These are phyloP conservation scores for Drosophila sulfurigaster DNA, from an alignment of 1,140 invertebrate species.

Conservation along the genomic window DNA sequence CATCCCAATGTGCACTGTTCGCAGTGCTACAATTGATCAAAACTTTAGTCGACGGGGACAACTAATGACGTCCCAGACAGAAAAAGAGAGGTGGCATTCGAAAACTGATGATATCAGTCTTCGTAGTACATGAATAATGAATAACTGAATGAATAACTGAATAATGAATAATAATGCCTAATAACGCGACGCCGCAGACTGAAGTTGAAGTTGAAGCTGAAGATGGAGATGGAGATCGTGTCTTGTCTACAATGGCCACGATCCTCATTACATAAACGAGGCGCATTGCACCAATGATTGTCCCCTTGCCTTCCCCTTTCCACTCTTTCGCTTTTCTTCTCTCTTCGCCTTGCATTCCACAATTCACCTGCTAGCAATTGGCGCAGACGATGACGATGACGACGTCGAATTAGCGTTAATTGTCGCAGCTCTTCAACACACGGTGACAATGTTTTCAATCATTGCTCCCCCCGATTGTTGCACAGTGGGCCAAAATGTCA, in stretches of 20 bases:
- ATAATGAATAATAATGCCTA: constrained; percentile 76
- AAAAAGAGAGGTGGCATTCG: constrained; percentile 27
- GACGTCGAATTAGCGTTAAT: constrained; percentile 44
- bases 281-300: constrained; percentile 53
- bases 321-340: neutral
- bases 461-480: neutral
- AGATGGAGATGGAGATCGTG: constrained; percentile 16
- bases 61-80: constrained; percentile 35
- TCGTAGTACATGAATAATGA: constrained; percentile 37
- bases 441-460: constrained; percentile 37
- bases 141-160: constrained; percentile 39
- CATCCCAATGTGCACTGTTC: too few relatives aligned
- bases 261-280: constrained; percentile 76
- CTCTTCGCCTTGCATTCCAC: neutral
- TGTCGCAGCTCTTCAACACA: constrained; percentile 41
- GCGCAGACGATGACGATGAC: constrained; percentile 31
- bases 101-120: constrained; percentile 69
- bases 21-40: constrained; percentile 34
- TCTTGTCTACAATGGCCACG: constrained; percentile 28
- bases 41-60: neutral
- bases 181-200: constrained; percentile 44
- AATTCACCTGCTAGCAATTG: constrained; percentile 24
- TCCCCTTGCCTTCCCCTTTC: neutral
- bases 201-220: too few relatives aligned
- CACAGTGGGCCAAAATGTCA: neutral